phyloP scores from a whole-genome alignment of 2,888 invertebrate genomes.

The Syrista parreyssii region DNA sequence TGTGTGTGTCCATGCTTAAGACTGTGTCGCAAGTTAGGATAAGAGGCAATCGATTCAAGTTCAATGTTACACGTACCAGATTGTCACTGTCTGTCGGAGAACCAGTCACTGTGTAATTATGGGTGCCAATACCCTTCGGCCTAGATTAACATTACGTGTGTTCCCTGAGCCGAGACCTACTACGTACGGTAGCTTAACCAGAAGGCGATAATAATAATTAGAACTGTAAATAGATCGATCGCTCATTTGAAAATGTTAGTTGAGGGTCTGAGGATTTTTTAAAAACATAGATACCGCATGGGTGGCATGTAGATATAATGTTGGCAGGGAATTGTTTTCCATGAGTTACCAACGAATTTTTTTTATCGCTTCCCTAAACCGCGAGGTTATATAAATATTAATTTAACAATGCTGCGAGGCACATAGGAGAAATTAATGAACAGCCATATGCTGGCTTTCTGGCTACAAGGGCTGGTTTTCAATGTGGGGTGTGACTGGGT shows the following conservation, averaged over 20 bases:
- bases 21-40: not conserved
- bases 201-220: not conserved
- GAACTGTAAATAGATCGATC: not conserved
- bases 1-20: not conserved
- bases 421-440: not conserved
- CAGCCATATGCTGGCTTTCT: not conserved
- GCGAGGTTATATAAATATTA: conserved; percentile 32
- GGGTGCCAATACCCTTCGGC: conserved; percentile 15
- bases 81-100: not conserved
- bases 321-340: not conserved
- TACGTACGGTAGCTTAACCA: not conserved
- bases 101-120: conserved; percentile 17
- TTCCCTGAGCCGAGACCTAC: not conserved
- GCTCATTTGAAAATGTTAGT: not conserved
- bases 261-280: not conserved
- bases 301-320: not conserved
- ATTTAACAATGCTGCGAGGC: not conserved
- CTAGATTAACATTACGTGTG: conserved; percentile 28
- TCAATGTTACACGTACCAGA: not conserved
- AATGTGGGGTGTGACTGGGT: not conserved
- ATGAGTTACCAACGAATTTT: not conserved
- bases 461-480: not conserved
- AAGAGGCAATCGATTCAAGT: not conserved
- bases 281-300: too few relatives aligned
- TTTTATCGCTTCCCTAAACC: not conserved